phyloP scores from a whole-genome alignment of 2,113 vertebrate species.

The Lanius collurio region DNA sequence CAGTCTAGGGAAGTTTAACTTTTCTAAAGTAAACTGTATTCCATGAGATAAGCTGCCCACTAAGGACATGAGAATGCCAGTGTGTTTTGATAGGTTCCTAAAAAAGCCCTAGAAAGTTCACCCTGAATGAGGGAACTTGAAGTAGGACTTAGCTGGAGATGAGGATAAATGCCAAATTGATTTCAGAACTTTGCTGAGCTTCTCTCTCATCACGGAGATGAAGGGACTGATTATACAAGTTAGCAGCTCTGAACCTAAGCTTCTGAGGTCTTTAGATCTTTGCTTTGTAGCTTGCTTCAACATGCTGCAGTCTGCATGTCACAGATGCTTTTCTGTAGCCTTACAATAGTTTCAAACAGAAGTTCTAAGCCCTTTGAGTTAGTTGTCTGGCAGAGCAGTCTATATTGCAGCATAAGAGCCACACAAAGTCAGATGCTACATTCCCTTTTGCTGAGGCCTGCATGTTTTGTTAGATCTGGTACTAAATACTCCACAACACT shows the following conservation, averaged over 20 bases:
- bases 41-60: not conserved
- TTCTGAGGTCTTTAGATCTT: not conserved
- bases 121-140: not conserved
- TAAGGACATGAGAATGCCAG: not conserved
- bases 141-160: not conserved
- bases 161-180: not conserved
- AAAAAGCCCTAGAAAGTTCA: not conserved
- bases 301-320: not conserved
- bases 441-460: not conserved
- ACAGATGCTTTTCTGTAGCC: not conserved
- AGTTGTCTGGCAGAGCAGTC: not conserved
- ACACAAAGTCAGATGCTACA: not conserved
- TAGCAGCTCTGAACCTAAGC: not conserved
- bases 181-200: not conserved
- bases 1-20: not conserved
- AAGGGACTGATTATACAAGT: not conserved
- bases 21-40: not conserved
- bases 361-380: not conserved
- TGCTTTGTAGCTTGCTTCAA: not conserved
- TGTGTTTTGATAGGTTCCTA: not conserved
- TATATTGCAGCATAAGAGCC: not conserved
- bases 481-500: not conserved
- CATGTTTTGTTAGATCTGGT: not conserved
- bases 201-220: not conserved
- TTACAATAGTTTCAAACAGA: not conserved